A percentile compares a stretch with the other conserved stretches of the same genome.
Evolutionary conservation across 2,113 vertebrate genomes (phyloP).

Genomic region (Paraplagusia blochii): DNA sequence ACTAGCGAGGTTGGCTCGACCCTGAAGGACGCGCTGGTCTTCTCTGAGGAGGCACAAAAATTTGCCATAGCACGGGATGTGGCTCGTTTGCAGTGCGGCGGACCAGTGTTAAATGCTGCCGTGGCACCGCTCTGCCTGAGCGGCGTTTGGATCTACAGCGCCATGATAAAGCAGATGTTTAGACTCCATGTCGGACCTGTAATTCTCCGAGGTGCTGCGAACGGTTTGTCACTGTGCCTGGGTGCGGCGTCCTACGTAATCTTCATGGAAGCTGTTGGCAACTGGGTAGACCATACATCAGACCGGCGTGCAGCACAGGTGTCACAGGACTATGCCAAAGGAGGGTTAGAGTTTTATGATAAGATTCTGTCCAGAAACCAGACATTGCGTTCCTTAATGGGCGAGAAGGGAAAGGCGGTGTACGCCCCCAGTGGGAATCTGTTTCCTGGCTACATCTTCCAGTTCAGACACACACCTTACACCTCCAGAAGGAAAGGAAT

Average conservation of each 20-base stretch:
- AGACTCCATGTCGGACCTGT: constrained; percentile 73
- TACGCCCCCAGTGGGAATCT: constrained; percentile 87
- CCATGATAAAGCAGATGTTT: constrained; percentile 80
- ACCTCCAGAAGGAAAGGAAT: constrained; percentile 84
- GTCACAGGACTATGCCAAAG: constrained; percentile 80
- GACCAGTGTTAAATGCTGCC: constrained; percentile 72
- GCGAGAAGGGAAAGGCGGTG: constrained; percentile 77
- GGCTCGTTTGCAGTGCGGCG: constrained; percentile 72
- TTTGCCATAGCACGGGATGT: constrained; percentile 88
- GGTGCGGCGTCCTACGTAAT: constrained; percentile 80
- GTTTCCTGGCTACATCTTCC: constrained; percentile 80
- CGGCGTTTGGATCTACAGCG: constrained; percentile 77
- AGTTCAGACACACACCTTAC: constrained; percentile 84
- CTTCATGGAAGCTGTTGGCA: constrained; percentile 74
- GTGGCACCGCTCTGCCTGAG: constrained; percentile 82
- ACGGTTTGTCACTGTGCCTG: constrained; percentile 63
- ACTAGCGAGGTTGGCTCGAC: constrained; percentile 69
- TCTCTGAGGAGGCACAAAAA: constrained; percentile 83
- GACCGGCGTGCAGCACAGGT: constrained; percentile 79
- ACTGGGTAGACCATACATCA: constrained; percentile 80
- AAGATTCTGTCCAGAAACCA: constrained; percentile 85
- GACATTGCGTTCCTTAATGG: constrained; percentile 83
- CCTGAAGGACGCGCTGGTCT: constrained; percentile 79
- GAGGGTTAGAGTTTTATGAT: constrained; percentile 92
- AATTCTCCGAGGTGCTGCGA: constrained; percentile 74